Evolutionary conservation across 2,797 vertebrate genomes (phyloP), one percentile per base, ranked within the genome.

Genomic region (Neomorphus geoffroyi): DNA sequence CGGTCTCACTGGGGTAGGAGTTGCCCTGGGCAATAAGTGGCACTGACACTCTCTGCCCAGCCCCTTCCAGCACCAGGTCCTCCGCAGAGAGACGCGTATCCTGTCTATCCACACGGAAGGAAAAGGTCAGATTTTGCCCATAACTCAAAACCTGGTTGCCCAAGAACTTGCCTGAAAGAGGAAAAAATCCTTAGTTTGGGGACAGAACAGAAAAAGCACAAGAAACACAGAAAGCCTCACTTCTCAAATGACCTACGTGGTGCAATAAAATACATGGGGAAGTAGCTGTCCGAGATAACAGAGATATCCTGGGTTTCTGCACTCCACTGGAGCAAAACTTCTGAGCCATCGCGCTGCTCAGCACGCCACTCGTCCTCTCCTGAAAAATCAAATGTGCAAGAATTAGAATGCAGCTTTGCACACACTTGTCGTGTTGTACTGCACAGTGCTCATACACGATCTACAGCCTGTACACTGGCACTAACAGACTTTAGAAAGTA

Each of bases 21-120:
- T 99, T 99, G 93, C 99, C 99, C 98, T 99, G 99, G 28, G 99
- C 99, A 11, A 99, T 99, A 67, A 99, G 98, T 0, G 99, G 99
- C 39, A 99, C 99, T 0, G 99, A 98, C 30, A 99, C 98, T 69
- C 98, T 97, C n/a, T 98, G 96, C 26, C 97, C 97, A 2, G 98
- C 98, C 14, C 99, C 99, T 94, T 99, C 99, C 64, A 99, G 98
- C 22, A 99, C 98, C 57, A 99, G 95, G 54, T 99, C 99, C 96
- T 99, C 99, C 1, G 99, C 99, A 0, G 99, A 99, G 74, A 99
- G 98, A 6, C 99, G 99, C 0, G 98, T 98, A 79, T 99, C 99
- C 26, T 98, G 97, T 5, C 99, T 98, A 92, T 99, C 99, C 77
- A 99, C 98, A 0, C 98, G 98, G 97, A 99, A 99, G 86, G 97